A percentile compares a stretch with the other conserved stretches of the same genome.
phyloP scores from a whole-genome alignment of 2,797 vertebrate species.

The Perodicticus potto region DNA sequence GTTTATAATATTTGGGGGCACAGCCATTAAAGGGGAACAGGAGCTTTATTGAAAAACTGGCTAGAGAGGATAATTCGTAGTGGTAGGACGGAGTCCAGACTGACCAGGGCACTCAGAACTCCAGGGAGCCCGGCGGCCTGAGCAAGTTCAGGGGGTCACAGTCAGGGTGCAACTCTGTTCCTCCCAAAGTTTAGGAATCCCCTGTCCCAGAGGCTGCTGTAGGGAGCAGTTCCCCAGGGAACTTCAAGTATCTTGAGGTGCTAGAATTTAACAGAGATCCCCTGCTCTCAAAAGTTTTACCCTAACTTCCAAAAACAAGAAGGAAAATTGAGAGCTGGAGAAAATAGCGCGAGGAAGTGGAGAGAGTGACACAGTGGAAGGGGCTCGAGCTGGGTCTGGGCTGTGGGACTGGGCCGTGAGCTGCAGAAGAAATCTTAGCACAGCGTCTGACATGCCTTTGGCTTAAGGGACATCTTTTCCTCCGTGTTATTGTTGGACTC shows the following conservation, averaged over 20 bases:
- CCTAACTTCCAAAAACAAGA: not conserved
- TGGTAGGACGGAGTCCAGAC: not conserved
- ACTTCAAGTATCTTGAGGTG: slow-evolving; percentile 29
- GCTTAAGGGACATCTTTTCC: not conserved
- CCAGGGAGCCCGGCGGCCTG: not conserved
- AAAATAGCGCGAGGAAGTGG: not conserved
- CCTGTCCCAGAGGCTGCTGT: not conserved
- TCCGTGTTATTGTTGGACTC: not conserved
- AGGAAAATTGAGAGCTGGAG: not conserved
- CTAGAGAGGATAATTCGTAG: not conserved
- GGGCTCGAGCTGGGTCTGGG: not conserved
- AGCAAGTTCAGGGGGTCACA: not conserved
- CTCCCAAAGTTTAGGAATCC: not conserved
- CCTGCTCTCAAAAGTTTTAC: not conserved
- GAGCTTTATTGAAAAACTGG: not conserved
- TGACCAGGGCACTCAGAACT: not conserved
- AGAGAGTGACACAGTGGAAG: not conserved
- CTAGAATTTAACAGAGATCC: not conserved
- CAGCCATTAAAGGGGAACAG: not conserved
- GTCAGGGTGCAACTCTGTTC: not conserved
- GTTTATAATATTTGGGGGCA: not conserved
- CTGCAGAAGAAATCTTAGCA: not conserved
- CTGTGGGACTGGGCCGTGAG: not conserved
- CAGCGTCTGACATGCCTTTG: not conserved
- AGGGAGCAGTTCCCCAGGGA: not conserved